Base-by-base conservation (phyloP, 1,140 invertebrate genomes). In the Chlorops oryzae region DNA sequence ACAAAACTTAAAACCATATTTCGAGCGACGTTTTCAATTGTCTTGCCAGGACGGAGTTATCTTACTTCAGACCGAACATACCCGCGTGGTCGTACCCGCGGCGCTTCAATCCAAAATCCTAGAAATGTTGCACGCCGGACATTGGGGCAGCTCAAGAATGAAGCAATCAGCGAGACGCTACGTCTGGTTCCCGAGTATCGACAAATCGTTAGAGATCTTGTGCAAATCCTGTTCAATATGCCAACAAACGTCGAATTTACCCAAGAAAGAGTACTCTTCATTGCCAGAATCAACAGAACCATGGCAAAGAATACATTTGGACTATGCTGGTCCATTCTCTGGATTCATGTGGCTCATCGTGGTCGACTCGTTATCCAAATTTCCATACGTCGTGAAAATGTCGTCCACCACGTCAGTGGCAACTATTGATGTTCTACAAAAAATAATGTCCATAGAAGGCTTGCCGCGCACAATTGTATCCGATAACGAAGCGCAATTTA, bases 351-450 rank as follows among this genome's bases (percentile, higher is more conserved):
- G 38, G 4, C 22, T 43, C 10, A 22, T 51, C 15, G 23, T 22
- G 3, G 6, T 49, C 5, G 41, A 38, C 24, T 13, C 46, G 24
- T 37, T 20, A 7, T 48, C 46, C 17, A 50, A 50, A 32, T 50
- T 22, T 10, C 41, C 41, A 15, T 20, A 44, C 24, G 28, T 50
- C 9, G 13, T 42, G 23, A 37, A 12, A 17, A 51, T 47, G 15
- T 21, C 23, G 28, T 18, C 12, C 17, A 41, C 38, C 15, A 18
- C 37, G n/a, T 32, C 28, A 32, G 7, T 9, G n/a, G 28, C 28
- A 32, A 32, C 28, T n/a, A 32, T 32, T n/a, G n/a, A n/a, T n/a
- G 28, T n/a, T 35, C 18, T 35, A 43, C 41, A 24, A 22, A 17
- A 25, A 24, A 24, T 43, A 24, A 13, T 43, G 23, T 5, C 21